Base-by-base conservation (phyloP, 2,888 invertebrate species). In the Diadegma fenestrale region DNA sequence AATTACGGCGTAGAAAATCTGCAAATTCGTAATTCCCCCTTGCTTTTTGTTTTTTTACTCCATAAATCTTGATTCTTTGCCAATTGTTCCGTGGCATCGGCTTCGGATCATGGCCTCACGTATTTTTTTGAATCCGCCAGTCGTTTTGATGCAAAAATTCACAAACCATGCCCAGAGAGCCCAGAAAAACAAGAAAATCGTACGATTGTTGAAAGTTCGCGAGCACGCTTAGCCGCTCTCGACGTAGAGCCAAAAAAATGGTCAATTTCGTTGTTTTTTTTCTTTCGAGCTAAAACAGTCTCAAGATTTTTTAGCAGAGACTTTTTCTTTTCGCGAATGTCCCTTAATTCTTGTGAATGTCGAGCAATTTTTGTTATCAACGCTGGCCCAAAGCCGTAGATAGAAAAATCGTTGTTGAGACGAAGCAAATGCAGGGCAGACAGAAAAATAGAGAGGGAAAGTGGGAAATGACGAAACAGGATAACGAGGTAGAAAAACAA, bases 161-260 rank as follows among this genome's bases (percentile, higher is more conserved):
- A 51, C 54, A 71, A 33, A 26, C 37, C 12, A 2, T n/a, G 37
- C n/a, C 37, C 33, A 54, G 22, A 37, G 54, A 63, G 51, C 75
- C 45, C 45, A 54, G 54, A 64, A 45, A 76, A 30, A 30, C 4
- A n/a, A n/a, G n/a, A n/a, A n/a, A n/a, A 30, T 80, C 51, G 77
- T 71, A 71, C 72, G 80, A 80, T 72, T 63, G 63, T 80, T 76
- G n/a, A 80, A 58, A 80, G 41, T 80, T 71, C 58, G 19, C 54
- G 80, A 80, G 84, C 84, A 84, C 84, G 84, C 84, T 84, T 84
- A 71, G 30, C 37, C 51, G 41, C 64, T n/a, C 66, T 66, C 51
- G 19, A 58, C 68, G 54, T 54, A 14, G 0, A 37, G 12, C 37
- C 14, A 71, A 33, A 3, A 0, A 22, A 63, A 12, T 61, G 8